These are phyloP conservation scores for Chironomus striatipennis DNA, from an alignment of 1,140 invertebrate species.

Conservation along the genomic window DNA sequence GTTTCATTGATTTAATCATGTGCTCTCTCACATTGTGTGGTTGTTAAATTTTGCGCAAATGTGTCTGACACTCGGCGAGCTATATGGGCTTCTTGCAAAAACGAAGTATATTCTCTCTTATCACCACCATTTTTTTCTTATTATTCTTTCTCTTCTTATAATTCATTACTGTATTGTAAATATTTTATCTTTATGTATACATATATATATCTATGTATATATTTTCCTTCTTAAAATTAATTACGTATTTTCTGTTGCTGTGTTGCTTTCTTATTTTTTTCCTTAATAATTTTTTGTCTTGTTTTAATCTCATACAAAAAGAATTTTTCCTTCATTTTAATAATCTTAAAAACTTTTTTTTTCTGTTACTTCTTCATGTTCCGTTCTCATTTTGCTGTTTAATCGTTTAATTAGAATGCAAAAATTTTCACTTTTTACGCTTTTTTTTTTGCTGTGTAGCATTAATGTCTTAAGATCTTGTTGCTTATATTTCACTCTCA, in stretches of 20 bases:
- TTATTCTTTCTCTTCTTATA: neutral
- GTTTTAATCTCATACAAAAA: neutral
- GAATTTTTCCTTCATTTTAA: conserved; percentile 9
- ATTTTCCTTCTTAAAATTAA: conserved; percentile 18
- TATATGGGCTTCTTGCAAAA: conserved; percentile 44
- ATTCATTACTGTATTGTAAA: conserved; percentile 14
- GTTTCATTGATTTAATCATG: conserved; percentile 9
- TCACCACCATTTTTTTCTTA: conserved; percentile 10
- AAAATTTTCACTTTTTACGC: conserved; percentile 24
- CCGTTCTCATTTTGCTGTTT: neutral
- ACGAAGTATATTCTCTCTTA: conserved; percentile 37
- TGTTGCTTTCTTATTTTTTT: neutral
- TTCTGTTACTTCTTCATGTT: neutral
- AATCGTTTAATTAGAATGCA: conserved; percentile 25
- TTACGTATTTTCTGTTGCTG: conserved; percentile 22
- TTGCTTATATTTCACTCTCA: neutral
- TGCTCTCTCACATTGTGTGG: neutral
- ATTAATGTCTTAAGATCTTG: neutral
- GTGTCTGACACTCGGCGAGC: conserved; percentile 36
- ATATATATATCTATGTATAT: neutral
- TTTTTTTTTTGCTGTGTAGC: conserved; percentile 23
- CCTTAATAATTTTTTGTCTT: neutral
- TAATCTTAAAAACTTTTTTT: conserved; percentile 17
- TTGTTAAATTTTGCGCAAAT: conserved; percentile 22
- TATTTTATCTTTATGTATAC: conserved; percentile 3